A percentile compares a stretch with the other conserved stretches of the same genome.
Evolutionary conservation across 2,797 vertebrate genomes (phyloP).

Genomic region (Sparidentex hasta): DNA sequence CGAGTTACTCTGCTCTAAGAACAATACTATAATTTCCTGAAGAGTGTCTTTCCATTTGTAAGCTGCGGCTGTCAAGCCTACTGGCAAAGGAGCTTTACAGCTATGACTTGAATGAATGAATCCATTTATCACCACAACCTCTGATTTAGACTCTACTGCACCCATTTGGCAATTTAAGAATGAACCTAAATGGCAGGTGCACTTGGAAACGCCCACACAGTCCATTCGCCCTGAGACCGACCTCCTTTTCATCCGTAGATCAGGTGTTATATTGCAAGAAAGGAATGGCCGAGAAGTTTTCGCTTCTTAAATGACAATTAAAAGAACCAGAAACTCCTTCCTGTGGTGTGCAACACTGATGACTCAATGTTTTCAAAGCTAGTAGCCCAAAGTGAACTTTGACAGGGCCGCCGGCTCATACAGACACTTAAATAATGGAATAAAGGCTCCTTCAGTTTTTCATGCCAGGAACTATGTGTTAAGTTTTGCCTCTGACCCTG

Average conservation of each 20-base stretch:
- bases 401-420: background rate
- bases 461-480: constrained; percentile 22
- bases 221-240: too few species aligned
- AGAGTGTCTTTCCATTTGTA: background rate
- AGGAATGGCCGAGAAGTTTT: too few species aligned
- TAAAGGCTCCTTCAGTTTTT: constrained; percentile 30
- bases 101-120: too few species aligned
- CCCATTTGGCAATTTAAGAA: background rate
- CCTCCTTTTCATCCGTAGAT: background rate
- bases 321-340: background rate
- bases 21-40: background rate
- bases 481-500: constrained; percentile 15
- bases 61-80: background rate
- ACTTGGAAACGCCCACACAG: background rate
- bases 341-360: background rate
- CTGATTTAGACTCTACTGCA: background rate
- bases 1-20: background rate
- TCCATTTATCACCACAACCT: background rate
- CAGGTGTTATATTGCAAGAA: background rate
- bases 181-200: background rate
- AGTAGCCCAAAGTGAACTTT: constrained; percentile 67
- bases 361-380: constrained; percentile 6
- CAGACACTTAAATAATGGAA: constrained; percentile 27
- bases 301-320: background rate
- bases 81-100: background rate